phyloP scores from a whole-genome alignment of 2,113 vertebrate species.

The Nasalis larvatus region DNA sequence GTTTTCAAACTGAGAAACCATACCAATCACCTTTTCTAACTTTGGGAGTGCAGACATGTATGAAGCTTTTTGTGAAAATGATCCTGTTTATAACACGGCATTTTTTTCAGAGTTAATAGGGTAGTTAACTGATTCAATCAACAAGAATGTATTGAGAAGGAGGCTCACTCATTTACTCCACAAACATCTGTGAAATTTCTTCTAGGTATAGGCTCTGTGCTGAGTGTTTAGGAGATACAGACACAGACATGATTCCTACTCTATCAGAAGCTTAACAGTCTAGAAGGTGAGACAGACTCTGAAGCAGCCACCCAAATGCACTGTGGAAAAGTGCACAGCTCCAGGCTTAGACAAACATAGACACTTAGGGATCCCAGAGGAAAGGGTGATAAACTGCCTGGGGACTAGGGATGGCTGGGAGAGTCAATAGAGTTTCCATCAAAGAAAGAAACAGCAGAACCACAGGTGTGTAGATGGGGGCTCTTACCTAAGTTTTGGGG shows the following conservation, averaged over 20 bases:
- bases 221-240: not conserved
- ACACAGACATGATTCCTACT: not conserved
- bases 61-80: not conserved
- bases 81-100: not conserved
- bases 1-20: not conserved
- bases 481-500: not conserved
- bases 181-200: not conserved
- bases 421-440: not conserved
- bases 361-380: not conserved
- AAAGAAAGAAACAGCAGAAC: not conserved
- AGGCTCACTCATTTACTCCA: not conserved
- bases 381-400: not conserved
- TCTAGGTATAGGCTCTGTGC: not conserved
- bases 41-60: not conserved
- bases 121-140: not conserved
- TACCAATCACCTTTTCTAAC: not conserved
- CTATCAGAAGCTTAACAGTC: not conserved
- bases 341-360: accelerated
- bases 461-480: not conserved
- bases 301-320: not conserved
- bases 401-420: not conserved
- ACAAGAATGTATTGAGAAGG: not conserved
- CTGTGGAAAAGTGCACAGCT: not conserved
- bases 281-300: accelerated
- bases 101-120: not conserved